Conservation (phyloP, 2,888 invertebrate species). For the Vanessa cardui region DNA sequence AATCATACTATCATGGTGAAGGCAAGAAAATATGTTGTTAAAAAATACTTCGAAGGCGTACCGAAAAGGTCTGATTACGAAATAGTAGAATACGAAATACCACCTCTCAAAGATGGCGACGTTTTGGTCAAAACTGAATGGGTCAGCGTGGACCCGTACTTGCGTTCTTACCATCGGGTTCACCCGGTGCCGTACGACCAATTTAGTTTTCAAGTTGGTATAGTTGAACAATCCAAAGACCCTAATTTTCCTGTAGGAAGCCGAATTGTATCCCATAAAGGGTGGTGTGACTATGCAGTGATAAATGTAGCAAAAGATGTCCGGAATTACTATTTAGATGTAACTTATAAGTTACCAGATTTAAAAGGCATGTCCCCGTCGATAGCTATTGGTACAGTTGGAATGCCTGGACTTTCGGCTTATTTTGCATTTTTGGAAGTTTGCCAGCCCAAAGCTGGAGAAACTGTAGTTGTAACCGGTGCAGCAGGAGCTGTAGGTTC, state of each 20-base stretch:
- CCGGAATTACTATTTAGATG: not conserved
- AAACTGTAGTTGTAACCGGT: slow-evolving; percentile 86
- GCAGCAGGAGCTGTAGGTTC: slow-evolving; percentile 90
- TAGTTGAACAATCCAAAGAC: slow-evolving; percentile 84
- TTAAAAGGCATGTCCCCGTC: slow-evolving; percentile 78
- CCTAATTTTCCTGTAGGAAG: slow-evolving; percentile 83
- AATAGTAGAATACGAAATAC: slow-evolving; percentile 84
- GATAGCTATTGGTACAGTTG: slow-evolving; percentile 80
- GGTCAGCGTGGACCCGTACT: slow-evolving; percentile 59
- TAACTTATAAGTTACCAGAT: slow-evolving; percentile 72
- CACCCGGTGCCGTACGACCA: slow-evolving; percentile 47
- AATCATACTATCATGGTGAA: slow-evolving; percentile 1
- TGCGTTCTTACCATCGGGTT: slow-evolving; percentile 42
- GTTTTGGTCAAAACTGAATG: slow-evolving; percentile 55
- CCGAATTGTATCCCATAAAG: slow-evolving; percentile 82
- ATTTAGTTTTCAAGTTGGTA: slow-evolving; percentile 51
- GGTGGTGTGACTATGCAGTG: slow-evolving; percentile 85
- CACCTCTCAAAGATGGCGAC: slow-evolving; percentile 82
- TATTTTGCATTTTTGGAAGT: slow-evolving; percentile 87
- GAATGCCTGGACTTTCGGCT: slow-evolving; percentile 88
- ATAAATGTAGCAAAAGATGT: slow-evolving; percentile 9
- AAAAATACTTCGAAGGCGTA: slow-evolving; percentile 79
- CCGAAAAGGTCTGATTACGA: slow-evolving; percentile 83
- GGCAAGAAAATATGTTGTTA: slow-evolving; percentile 81
- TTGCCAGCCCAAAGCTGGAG: slow-evolving; percentile 86